These are phyloP conservation scores for Callosobruchus maculatus DNA, from an alignment of 2,888 invertebrate species.

Conservation along the genomic window DNA sequence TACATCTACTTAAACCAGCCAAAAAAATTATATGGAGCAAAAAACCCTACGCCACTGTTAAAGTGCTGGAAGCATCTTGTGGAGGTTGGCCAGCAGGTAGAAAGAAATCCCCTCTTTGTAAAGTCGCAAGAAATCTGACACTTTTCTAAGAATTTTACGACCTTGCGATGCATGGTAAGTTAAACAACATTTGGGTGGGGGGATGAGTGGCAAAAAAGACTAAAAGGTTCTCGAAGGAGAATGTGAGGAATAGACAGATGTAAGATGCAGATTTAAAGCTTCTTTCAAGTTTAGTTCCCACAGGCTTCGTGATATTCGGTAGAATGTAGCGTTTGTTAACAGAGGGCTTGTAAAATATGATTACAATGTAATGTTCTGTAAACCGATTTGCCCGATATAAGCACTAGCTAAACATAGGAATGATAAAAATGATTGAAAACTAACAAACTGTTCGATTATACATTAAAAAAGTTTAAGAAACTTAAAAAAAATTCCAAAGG, in stretches of 20 bases:
- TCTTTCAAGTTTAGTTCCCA: background rate
- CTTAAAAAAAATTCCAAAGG: too few species aligned
- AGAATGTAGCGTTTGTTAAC: too few species aligned
- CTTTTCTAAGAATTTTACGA: constrained; percentile 2
- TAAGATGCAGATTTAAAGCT: background rate
- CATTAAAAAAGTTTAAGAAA: too few species aligned
- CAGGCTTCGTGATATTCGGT: too few species aligned
- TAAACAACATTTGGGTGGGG: background rate
- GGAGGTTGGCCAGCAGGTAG: background rate
- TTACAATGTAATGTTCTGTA: too few species aligned
- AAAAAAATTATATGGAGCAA: background rate
- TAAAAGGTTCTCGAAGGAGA: background rate
- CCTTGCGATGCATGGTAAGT: background rate
- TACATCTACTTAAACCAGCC: background rate
- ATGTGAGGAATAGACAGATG: background rate
- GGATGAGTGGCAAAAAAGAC: background rate
- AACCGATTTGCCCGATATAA: too few species aligned
- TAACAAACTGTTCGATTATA: too few species aligned
- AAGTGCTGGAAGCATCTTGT: background rate
- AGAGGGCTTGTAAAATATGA: too few species aligned
- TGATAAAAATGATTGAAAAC: too few species aligned
- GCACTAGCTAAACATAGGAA: too few species aligned
- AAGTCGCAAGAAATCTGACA: constrained; percentile 4
- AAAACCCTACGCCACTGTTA: background rate
- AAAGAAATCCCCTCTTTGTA: constrained; percentile 1